A percentile compares a stretch with the other conserved stretches of the same genome.
These are phyloP conservation scores for Calephelis virginiensis DNA, from an alignment of 1,140 invertebrate species.

Conservation along the genomic window DNA sequence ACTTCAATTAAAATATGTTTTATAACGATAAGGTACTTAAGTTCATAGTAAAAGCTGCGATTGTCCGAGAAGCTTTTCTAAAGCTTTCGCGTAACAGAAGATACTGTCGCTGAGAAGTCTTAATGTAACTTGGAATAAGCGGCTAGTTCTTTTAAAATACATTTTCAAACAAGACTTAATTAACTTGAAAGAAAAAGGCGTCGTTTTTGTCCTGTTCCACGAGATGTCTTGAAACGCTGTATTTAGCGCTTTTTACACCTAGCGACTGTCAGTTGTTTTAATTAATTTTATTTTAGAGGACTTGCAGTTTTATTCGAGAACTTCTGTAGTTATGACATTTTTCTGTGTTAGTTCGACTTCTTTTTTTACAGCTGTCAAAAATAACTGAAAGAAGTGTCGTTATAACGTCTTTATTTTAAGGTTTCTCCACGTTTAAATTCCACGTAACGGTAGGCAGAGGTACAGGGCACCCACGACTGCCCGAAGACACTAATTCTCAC, in stretches of 20 bases:
- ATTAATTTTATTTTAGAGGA: background rate
- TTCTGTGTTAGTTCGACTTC: no score
- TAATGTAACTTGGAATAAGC: background rate
- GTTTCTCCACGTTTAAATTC: no score
- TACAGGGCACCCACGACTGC: no score
- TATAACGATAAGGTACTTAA: no score
- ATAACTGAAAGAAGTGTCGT: no score
- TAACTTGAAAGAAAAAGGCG: conserved; percentile 1
- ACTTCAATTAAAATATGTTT: no score
- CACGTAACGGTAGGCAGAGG: no score
- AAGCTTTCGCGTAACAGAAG: background rate
- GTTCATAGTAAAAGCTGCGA: no score
- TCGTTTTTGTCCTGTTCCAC: background rate
- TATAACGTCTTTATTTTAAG: no score
- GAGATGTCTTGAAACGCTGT: conserved; percentile 7
- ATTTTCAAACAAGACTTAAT: conserved; percentile 6
- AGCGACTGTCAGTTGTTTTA: background rate
- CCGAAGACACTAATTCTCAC: no score
- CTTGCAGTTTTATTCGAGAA: background rate
- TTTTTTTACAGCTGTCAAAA: no score
- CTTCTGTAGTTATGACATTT: no score
- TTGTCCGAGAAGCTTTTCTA: background rate
- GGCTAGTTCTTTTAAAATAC: conserved; percentile 10
- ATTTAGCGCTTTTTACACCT: conserved; percentile 9
- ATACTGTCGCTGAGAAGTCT: background rate